A percentile compares a stretch with the other conserved stretches of the same genome.
phyloP scores from a whole-genome alignment of 2,888 invertebrate genomes.

The Ormyrus nitidulus region DNA sequence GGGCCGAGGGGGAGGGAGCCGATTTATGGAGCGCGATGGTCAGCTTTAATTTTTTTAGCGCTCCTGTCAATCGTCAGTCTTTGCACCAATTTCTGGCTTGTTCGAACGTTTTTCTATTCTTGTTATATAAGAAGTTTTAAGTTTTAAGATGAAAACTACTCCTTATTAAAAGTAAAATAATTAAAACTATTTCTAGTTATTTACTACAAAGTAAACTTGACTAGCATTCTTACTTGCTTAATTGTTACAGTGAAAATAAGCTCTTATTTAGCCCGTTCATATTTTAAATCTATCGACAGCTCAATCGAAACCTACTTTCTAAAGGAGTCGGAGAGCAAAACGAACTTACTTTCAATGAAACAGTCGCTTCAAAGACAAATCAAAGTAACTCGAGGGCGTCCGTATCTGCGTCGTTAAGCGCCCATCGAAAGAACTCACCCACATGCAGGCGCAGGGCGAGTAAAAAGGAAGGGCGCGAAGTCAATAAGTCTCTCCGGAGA shows the following conservation, averaged over 20 bases:
- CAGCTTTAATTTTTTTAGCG: background rate
- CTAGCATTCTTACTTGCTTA: too few relatives aligned
- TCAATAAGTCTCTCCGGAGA: conserved; percentile 68
- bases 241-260: too few relatives aligned
- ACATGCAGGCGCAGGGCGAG: background rate
- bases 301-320: too few relatives aligned
- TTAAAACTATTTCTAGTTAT: too few relatives aligned
- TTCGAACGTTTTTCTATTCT: too few relatives aligned
- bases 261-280: too few relatives aligned
- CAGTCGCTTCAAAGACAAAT: conserved; percentile 18
- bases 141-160: too few relatives aligned
- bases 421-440: background rate
- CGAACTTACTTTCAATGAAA: background rate
- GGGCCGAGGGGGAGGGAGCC: background rate
- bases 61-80: background rate
- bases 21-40: background rate
- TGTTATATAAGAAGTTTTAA: too few relatives aligned
- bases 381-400: conserved; percentile 28
- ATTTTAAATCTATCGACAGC: too few relatives aligned
- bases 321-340: background rate
- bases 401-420: conserved; percentile 31
- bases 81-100: background rate
- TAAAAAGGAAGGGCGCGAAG: conserved; percentile 55
- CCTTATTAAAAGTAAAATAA: too few relatives aligned
- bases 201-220: too few relatives aligned